Percentiles rank a stretch among this genome's conserved stretches.
phyloP scores from a whole-genome alignment of 2,888 invertebrate genomes.

The Napeogenes inachia region DNA sequence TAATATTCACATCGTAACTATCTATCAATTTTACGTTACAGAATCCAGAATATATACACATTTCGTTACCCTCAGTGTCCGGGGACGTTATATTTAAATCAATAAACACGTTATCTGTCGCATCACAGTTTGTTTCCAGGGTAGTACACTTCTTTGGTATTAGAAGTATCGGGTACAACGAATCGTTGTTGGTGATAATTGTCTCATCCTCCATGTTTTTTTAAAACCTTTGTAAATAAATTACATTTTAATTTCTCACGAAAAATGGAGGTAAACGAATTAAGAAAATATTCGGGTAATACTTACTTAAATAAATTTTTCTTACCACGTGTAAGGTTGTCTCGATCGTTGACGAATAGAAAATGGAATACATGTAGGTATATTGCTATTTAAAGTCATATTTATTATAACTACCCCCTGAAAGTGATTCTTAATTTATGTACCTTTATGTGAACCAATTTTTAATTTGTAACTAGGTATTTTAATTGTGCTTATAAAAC shows the following conservation, averaged over 20 bases:
- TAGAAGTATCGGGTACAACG: constrained; percentile 52
- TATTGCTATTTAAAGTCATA: constrained; percentile 19
- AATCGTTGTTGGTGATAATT: constrained; percentile 35
- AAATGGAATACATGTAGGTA: constrained; percentile 42
- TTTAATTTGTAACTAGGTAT: too few species aligned
- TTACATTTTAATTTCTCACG: constrained; percentile 38
- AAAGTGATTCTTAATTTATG: neutral
- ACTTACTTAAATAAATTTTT: constrained; percentile 33
- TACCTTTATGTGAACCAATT: too few species aligned
- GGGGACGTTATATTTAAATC: constrained; percentile 53
- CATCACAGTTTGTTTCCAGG: constrained; percentile 50
- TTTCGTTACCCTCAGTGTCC: constrained; percentile 54
- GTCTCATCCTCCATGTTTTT: constrained; percentile 48
- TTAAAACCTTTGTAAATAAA: constrained; percentile 23
- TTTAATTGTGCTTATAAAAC: too few species aligned
- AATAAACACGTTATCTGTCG: constrained; percentile 55
- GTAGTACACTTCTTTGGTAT: constrained; percentile 58
- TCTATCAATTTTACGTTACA: constrained; percentile 61
- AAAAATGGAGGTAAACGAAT: constrained; percentile 46
- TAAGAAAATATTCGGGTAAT: constrained; percentile 33
- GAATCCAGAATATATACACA: constrained; percentile 53
- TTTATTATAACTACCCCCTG: constrained; percentile 23
- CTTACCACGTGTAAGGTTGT: constrained; percentile 58
- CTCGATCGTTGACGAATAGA: constrained; percentile 23
- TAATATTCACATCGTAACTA: constrained; percentile 39